phyloP scores from a whole-genome alignment of 2,113 vertebrate genomes.

The Sclerurus mexicanus region DNA sequence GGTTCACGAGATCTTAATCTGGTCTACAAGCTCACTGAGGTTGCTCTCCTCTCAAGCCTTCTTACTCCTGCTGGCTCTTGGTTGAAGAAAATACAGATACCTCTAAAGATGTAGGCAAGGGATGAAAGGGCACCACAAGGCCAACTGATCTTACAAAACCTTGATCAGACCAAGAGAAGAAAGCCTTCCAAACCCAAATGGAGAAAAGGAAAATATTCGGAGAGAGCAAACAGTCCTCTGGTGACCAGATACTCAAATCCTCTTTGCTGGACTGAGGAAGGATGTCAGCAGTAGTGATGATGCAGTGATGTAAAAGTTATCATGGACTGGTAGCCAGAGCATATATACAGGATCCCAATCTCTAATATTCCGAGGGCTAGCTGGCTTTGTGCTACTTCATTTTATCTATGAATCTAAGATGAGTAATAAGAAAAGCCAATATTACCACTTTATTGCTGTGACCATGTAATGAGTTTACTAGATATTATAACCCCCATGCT shows the following conservation, averaged over 20 bases:
- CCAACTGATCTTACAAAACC: not conserved
- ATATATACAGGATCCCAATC: rapidly evolving
- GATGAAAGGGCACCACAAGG: not conserved
- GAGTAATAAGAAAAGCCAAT: not conserved
- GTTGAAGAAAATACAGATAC: not conserved
- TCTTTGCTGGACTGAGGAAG: not conserved
- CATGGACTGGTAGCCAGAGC: not conserved
- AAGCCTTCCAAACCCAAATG: not conserved
- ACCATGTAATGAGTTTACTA: not conserved
- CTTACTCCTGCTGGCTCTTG: not conserved
- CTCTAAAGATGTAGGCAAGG: not conserved
- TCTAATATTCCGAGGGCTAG: not conserved
- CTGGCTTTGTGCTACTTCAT: not conserved
- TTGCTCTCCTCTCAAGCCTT: not conserved
- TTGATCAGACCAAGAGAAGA: not conserved
- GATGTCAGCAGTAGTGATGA: not conserved
- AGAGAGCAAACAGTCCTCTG: not conserved
- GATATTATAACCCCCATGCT: not conserved
- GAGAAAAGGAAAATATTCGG: not conserved
- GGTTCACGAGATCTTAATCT: not conserved
- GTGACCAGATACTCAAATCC: not conserved
- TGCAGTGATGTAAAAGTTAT: not conserved
- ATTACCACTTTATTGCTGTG: not conserved
- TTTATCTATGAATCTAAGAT: not conserved
- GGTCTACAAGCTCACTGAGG: not conserved